Evolutionary conservation across 2,888 invertebrate species (phyloP).

Genomic region (Heliconius cydno): DNA sequence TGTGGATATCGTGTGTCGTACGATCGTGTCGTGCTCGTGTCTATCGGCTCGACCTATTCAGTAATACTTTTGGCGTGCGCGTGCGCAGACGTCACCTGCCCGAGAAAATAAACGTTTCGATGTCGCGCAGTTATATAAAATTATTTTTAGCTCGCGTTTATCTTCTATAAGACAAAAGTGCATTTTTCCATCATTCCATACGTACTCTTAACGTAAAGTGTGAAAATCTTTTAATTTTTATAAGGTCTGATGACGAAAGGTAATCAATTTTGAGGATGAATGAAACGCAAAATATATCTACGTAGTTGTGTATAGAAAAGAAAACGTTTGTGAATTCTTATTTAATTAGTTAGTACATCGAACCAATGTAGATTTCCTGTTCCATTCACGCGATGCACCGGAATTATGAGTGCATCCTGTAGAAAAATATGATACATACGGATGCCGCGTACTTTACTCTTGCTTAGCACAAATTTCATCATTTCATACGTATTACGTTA

Average conservation of each 20-base stretch:
- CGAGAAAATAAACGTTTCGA: slow-evolving; percentile 28
- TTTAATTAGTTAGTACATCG: slow-evolving; percentile 10
- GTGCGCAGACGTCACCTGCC: slow-evolving; percentile 56
- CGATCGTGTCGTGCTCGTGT: slow-evolving; percentile 30
- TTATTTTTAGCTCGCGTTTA: slow-evolving; percentile 48
- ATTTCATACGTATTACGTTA: slow-evolving; percentile 32
- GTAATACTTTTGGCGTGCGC: slow-evolving; percentile 64
- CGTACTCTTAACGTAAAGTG: not conserved
- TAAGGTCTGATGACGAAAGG: slow-evolving; percentile 40
- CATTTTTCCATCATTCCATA: slow-evolving; percentile 49
- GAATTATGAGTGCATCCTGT: slow-evolving; percentile 43
- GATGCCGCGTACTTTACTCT: slow-evolving; percentile 22
- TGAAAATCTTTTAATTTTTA: slow-evolving; percentile 40
- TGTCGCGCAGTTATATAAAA: slow-evolving; percentile 54
- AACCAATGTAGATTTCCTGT: slow-evolving; percentile 69
- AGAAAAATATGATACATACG: slow-evolving; percentile 38
- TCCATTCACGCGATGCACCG: slow-evolving; percentile 59
- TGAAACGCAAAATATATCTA: slow-evolving; percentile 6
- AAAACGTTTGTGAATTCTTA: slow-evolving; percentile 11
- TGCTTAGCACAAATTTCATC: slow-evolving; percentile 37
- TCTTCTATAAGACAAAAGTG: slow-evolving; percentile 39
- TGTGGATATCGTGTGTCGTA: slow-evolving; percentile 26
- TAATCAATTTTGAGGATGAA: slow-evolving; percentile 24
- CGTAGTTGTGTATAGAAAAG: not conserved
- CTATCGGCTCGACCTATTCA: slow-evolving; percentile 50